These are phyloP conservation scores for Nysson spinosus DNA, from an alignment of 2,888 invertebrate species.

Conservation along the genomic window DNA sequence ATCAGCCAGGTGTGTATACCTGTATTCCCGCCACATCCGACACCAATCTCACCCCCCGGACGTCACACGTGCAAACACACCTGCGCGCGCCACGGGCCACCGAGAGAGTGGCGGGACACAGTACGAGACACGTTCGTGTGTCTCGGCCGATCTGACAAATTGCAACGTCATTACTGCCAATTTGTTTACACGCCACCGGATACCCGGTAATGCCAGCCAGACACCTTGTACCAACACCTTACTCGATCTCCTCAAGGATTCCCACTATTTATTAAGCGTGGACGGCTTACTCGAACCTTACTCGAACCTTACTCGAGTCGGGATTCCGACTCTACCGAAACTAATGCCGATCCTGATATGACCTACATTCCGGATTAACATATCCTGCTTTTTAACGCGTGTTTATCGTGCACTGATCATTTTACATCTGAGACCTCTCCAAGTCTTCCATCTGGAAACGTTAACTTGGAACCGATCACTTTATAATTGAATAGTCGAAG, in stretches of 20 bases:
- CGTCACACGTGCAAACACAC: slow-evolving; percentile 20
- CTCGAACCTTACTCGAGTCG: too few relatives aligned
- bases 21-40: slow-evolving; percentile 41
- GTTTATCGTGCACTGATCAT: not conserved
- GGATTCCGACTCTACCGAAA: too few relatives aligned
- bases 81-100: not conserved
- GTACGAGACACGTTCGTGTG: slow-evolving; percentile 17
- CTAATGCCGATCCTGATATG: too few relatives aligned
- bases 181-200: slow-evolving; percentile 73
- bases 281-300: too few relatives aligned
- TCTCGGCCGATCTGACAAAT: slow-evolving; percentile 71
- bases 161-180: slow-evolving; percentile 74
- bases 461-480: slow-evolving; percentile 69
- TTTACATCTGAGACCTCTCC: slow-evolving; percentile 30
- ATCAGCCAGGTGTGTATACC: slow-evolving; percentile 51
- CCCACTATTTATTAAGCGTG: slow-evolving; percentile 48
- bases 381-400: too few relatives aligned
- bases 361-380: too few relatives aligned
- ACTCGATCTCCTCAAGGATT: slow-evolving; percentile 36
- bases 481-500: slow-evolving; percentile 67
- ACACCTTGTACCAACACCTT: slow-evolving; percentile 36
- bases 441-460: slow-evolving; percentile 68
- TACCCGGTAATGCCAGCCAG: slow-evolving; percentile 62
- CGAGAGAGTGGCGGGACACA: slow-evolving; percentile 22
- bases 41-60: slow-evolving; percentile 50